A percentile compares a stretch with the other conserved stretches of the same genome.
phyloP scores from a whole-genome alignment of 2,797 vertebrate species.

The Microchirus variegatus region DNA sequence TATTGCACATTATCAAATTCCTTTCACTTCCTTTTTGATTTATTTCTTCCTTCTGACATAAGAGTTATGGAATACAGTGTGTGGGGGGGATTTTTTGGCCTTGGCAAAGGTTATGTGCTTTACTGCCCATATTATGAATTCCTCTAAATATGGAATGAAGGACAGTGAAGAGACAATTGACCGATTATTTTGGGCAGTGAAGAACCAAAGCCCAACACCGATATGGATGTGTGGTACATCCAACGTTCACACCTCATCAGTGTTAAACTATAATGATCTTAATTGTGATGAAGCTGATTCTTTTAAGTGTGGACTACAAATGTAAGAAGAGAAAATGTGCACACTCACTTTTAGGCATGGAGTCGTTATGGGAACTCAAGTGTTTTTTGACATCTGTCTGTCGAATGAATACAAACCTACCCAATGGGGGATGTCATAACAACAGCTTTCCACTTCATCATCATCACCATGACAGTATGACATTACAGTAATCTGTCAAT shows the following conservation, averaged over 20 bases:
- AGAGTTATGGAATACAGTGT: not conserved
- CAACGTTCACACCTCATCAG: not conserved
- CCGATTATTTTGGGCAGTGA: no score
- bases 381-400: constrained; percentile 29
- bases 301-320: constrained; percentile 1
- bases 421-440: constrained; percentile 52
- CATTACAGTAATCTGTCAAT: constrained; percentile 69
- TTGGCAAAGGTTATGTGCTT: not conserved
- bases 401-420: constrained; percentile 25
- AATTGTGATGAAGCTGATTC: constrained; percentile 1
- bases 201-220: no score
- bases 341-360: constrained; percentile 6
- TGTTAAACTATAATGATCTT: not conserved
- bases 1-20: no score
- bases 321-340: not conserved
- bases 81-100: not conserved
- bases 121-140: not conserved
- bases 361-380: constrained; percentile 12
- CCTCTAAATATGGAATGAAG: no score
- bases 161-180: no score
- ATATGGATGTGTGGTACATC: no score
- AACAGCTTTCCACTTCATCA: constrained; percentile 58
- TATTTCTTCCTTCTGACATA: not conserved
- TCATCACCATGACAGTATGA: constrained; percentile 59
- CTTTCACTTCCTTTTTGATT: no score